Base-by-base conservation (phyloP, 2,113 vertebrate species). In the Epinephelus moara region DNA sequence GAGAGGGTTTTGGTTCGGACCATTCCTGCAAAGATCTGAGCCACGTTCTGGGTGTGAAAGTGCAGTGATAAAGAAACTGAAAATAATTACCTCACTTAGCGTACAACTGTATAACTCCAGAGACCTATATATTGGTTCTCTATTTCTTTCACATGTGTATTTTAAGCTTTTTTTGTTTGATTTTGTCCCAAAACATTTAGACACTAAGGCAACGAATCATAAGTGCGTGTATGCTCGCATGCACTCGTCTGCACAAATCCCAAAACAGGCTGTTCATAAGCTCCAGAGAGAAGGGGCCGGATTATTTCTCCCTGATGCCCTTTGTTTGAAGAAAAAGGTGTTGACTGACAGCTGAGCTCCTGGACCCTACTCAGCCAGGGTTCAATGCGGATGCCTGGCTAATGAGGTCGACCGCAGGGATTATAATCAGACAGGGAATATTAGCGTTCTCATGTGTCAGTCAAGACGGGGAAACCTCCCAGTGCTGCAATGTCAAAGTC, bases 301-400 rank as follows among this genome's bases (percentile, higher is more conserved):
- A 93, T 94, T 93, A 94, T 93, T 95, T 94, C 90, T 91, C 84
- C 88, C 89, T 47, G 80, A 92, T 94, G 88, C 85, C 81, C 91
- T 92, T 92, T 93, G 92, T 93, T 93, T 93, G 85, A 95, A 90
- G 90, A 82, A 84, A 91, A 92, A 93, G 91, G 89, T 93, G 92
- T 91, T 96, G 95, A 95, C 89, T 96, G 94, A 95, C 94, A 96
- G 94, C 89, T 68, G 81, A 93, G 93, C 83, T 93, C 89, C 85
- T 53, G 80, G 88, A 92, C 91, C 91, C 91, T 78, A 76, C 92
- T 92, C 94, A 91, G 92, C 91, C 84, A 94, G 92, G 91, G 94
- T 95, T 95, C 95, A 96, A 56, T 89, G 89, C 87, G 88, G 90
- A 93, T 95, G 94, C 93, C 90, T 95, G 91, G 92, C 93, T 95